Evolutionary conservation across 2,113 vertebrate genomes (phyloP).

Genomic region (Prolemur simus): DNA sequence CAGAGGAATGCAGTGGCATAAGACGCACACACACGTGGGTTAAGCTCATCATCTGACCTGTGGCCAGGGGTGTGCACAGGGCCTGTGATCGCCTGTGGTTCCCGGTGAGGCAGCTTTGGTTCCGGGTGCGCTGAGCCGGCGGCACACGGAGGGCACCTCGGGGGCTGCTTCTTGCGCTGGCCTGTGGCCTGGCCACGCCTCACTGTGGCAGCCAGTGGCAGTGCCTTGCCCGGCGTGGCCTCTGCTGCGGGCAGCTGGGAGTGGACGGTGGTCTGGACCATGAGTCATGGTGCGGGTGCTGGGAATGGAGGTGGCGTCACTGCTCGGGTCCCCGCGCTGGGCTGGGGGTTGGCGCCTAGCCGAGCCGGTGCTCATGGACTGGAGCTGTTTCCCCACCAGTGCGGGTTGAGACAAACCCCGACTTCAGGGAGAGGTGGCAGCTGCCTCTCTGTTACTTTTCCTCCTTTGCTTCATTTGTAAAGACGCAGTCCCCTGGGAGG

Average conservation of each 20-base stretch:
- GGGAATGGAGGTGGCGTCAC: neutral
- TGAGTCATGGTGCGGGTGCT: neutral
- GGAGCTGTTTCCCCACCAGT: neutral
- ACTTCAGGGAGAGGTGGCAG: rapidly evolving
- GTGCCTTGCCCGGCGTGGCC: neutral
- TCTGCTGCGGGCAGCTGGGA: neutral
- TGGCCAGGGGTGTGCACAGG: slow-evolving; percentile 58
- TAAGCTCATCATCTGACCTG: slow-evolving; percentile 51
- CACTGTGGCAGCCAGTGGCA: neutral
- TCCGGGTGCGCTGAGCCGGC: neutral
- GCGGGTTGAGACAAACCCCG: rapidly evolving
- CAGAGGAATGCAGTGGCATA: slow-evolving; percentile 17
- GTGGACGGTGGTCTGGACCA: neutral
- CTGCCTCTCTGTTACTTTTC: neutral
- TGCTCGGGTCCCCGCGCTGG: neutral
- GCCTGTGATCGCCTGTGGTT: slow-evolving; percentile 28
- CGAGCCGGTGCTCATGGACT: rapidly evolving
- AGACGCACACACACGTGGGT: slow-evolving; percentile 68
- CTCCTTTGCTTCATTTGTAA: rapidly evolving
- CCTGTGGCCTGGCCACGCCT: neutral
- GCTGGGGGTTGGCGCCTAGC: too few relatives aligned
- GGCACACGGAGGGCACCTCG: neutral
- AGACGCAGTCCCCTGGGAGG: neutral
- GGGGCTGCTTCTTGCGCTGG: neutral
- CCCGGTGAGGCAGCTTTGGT: neutral